These are phyloP conservation scores for Sarcoramphus papa DNA, from an alignment of 2,797 vertebrate genomes.

Conservation along the genomic window DNA sequence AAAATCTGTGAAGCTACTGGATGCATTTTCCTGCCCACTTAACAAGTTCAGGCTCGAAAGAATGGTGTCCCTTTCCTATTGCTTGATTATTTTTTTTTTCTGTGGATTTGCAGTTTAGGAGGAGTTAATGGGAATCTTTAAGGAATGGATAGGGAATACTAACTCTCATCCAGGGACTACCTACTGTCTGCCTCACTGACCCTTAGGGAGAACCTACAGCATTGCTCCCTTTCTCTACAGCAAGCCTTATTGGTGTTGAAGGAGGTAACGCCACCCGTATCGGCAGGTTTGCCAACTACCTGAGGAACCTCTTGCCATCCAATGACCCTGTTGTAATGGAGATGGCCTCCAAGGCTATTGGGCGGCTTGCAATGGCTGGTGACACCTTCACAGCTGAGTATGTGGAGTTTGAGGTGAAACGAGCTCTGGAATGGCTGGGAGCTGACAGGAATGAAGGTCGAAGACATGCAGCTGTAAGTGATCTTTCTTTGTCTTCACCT, in stretches of 20 bases:
- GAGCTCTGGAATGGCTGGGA: conserved; percentile 96
- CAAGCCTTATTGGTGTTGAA: conserved; percentile 96
- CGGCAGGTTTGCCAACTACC: conserved; percentile 96
- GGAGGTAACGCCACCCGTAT: conserved; percentile 96
- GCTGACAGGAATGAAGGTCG: conserved; percentile 95
- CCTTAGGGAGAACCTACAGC: background rate
- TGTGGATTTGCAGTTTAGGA: background rate
- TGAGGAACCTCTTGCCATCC: conserved; percentile 95
- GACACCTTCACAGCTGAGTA: conserved; percentile 98
- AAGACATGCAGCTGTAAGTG: conserved; percentile 91
- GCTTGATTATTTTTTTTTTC: background rate
- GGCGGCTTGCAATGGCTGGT: conserved; percentile 94
- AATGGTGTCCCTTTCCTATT: background rate
- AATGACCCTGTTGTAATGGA: conserved; percentile 97
- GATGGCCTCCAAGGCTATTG: conserved; percentile 98
- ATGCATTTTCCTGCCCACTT: background rate
- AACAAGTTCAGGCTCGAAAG: background rate
- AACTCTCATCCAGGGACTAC: background rate
- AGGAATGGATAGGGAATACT: background rate
- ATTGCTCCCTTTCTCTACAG: conserved; percentile 68
- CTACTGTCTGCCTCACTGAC: background rate
- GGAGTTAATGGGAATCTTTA: background rate
- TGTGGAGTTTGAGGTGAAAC: conserved; percentile 98
- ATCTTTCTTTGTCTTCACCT: background rate
- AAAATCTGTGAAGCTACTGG: background rate